Evolutionary conservation across 2,797 vertebrate genomes (phyloP).

Genomic region (Enteromius argenteus): DNA sequence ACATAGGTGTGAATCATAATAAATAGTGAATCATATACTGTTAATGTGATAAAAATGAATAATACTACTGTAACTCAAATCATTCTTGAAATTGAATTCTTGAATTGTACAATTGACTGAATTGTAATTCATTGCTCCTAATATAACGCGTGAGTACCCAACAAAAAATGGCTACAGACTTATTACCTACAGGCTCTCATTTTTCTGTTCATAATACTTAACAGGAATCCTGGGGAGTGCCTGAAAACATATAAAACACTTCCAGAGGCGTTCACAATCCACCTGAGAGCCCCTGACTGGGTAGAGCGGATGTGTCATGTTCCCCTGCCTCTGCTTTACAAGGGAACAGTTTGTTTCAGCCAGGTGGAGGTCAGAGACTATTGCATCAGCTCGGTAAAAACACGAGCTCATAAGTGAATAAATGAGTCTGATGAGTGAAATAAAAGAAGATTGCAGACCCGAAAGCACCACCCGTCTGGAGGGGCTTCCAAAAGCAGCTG

Average conservation of each 20-base stretch:
- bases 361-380: slow-evolving; percentile 67
- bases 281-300: slow-evolving; percentile 25
- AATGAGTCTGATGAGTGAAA: slow-evolving; percentile 75
- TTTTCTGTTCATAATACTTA: slow-evolving; percentile 9
- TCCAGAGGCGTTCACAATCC: slow-evolving; percentile 18
- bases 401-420: slow-evolving; percentile 72
- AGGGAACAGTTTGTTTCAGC: slow-evolving; percentile 62
- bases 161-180: background rate
- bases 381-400: slow-evolving; percentile 67
- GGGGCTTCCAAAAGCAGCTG: slow-evolving; percentile 69
- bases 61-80: no score
- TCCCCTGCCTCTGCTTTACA: slow-evolving; percentile 62
- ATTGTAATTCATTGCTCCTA: background rate
- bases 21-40: background rate
- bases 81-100: background rate
- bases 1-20: background rate
- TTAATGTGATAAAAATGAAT: background rate
- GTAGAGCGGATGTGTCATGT: slow-evolving; percentile 47
- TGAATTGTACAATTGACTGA: background rate
- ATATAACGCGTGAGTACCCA: background rate
- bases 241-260: slow-evolving; percentile 27
- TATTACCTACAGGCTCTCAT: background rate
- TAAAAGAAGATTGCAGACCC: slow-evolving; percentile 74
- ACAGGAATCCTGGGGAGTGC: background rate
- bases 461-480: slow-evolving; percentile 66